A percentile compares a stretch with the other conserved stretches of the same genome.
Evolutionary conservation across 2,888 invertebrate species (phyloP).

Genomic region (Oscheius myriophilus): DNA sequence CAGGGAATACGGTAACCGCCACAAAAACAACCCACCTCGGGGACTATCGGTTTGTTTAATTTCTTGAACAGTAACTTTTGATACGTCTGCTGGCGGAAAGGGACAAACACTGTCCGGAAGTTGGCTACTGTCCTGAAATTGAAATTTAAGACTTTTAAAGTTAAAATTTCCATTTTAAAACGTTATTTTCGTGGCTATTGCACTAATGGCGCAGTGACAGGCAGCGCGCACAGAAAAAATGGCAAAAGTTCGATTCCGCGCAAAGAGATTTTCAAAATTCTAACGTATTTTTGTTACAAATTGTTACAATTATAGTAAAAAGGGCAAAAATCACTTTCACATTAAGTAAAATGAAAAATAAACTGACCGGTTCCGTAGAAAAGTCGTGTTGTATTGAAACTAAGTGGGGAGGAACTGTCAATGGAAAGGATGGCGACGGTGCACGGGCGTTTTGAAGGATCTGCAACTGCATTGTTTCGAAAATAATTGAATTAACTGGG

Average conservation of each 20-base stretch:
- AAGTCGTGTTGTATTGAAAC: conserved; percentile 66
- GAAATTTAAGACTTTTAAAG: background rate
- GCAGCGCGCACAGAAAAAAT: no score
- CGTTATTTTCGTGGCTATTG: no score
- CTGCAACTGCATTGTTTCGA: no score
- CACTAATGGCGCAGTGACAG: no score
- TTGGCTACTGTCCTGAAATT: conserved; percentile 34
- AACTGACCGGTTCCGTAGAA: conserved; percentile 36
- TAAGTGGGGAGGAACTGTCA: conserved; percentile 65
- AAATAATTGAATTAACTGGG: no score
- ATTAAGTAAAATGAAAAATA: no score
- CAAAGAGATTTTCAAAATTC: no score
- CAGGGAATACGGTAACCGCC: no score
- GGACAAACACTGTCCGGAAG: conserved; percentile 63
- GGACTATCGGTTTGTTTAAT: conserved; percentile 66
- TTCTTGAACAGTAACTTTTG: conserved; percentile 69
- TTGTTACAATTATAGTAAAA: no score
- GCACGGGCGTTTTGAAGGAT: conserved; percentile 51
- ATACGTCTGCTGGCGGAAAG: conserved; percentile 69
- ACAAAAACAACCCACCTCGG: conserved; percentile 56
- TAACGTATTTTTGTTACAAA: no score
- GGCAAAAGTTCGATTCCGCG: no score
- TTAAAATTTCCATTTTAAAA: background rate
- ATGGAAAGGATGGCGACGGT: conserved; percentile 65
- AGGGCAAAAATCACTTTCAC: no score